Base-by-base conservation (phyloP, 2,113 vertebrate species). In the Ursus arctos region DNA sequence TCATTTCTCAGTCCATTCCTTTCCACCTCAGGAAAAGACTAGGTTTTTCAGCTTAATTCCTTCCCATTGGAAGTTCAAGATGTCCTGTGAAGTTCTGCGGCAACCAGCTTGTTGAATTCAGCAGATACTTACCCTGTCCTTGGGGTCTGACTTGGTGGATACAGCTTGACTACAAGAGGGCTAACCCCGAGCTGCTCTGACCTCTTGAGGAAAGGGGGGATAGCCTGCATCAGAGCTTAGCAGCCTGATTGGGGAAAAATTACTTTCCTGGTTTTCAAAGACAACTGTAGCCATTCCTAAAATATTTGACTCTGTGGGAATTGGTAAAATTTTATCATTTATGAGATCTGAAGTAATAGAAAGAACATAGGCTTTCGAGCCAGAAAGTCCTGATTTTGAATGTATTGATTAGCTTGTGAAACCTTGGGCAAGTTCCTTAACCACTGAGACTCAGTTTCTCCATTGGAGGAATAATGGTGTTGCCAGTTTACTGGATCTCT, bases 1-100 rank as follows among this genome's bases (percentile, higher is more conserved):
- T 92, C 24, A 77, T 95, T 95, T 90, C 80, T 84, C 22, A 93
- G 71, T 93, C 49, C 7, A 84, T 97, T 96, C 57, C 21, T 96
- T 97, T 57, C 63, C 2, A 83, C 31, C 19, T 98, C 57, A 40
- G 82, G 49, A 83, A 95, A 95, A 97, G 51, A 69, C 33, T 91
- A 26, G 2, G 10, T 74, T 16, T 93, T 94, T 69, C 22, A 74
- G 24, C 16, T 87, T 95, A 72, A 51, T 67, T 93, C 22, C 33
- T 76, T 82, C 33, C n/a, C 40, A 91, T 40, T 72, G 59, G 40
- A 89, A 90, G 15, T 47, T 96, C 33, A 71, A 26, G n/a, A 49
- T 93, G 31, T 95, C 72, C 53, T 67, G 47, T 94, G 74, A 95
- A 57, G 14, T 94, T 90, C 65, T 63, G 0, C 74, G 63, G 57